These are phyloP conservation scores for Diceros bicornis DNA, from an alignment of 2,797 vertebrate species.

Conservation along the genomic window DNA sequence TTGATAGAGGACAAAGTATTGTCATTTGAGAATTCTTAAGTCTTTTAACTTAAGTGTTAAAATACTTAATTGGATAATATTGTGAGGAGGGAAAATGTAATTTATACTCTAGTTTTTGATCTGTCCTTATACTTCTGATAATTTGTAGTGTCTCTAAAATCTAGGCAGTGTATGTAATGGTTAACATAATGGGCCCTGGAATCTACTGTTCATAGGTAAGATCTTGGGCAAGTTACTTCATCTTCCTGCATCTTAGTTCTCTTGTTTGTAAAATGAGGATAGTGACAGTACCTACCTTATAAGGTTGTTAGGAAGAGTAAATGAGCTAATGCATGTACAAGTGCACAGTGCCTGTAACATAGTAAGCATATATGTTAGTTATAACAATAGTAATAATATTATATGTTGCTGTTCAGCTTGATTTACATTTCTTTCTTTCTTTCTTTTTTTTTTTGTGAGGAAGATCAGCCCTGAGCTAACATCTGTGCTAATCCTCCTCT, in stretches of 20 bases:
- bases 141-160: background rate
- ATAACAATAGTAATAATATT: background rate
- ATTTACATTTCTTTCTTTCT: background rate
- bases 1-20: background rate
- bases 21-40: background rate
- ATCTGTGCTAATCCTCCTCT: no score
- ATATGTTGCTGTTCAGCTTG: background rate
- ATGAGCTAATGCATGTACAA: background rate
- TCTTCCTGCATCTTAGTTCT: background rate
- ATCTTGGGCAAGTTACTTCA: background rate
- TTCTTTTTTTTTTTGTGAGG: no score
- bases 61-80: background rate
- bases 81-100: background rate
- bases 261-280: background rate
- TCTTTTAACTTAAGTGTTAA: background rate
- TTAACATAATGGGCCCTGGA: background rate
- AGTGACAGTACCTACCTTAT: background rate
- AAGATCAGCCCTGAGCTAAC: no score
- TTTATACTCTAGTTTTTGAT: background rate
- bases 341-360: background rate
- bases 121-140: background rate
- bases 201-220: background rate
- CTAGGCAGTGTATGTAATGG: background rate
- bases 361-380: background rate
- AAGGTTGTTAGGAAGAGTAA: background rate